phyloP scores from a whole-genome alignment of 2,797 vertebrate genomes.

The Pantherophis alleghaniensis region DNA sequence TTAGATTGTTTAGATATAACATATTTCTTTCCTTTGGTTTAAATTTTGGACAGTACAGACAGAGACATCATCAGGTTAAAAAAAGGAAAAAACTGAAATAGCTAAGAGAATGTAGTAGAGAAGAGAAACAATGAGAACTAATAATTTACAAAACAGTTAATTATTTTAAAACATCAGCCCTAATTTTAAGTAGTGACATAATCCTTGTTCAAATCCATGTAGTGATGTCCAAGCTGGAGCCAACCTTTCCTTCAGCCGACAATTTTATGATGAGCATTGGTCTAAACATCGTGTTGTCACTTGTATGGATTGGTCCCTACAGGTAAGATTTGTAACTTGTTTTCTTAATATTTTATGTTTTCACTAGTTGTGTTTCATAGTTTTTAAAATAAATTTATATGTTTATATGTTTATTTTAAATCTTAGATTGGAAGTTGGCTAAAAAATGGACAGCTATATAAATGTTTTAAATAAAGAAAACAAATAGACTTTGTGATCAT shows the following conservation, averaged over 20 bases:
- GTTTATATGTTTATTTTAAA: neutral
- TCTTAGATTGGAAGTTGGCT: neutral
- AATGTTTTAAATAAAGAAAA: neutral
- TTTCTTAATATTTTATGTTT: neutral
- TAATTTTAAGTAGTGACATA: neutral
- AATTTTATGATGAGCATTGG: conserved; percentile 97
- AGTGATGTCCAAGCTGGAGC: conserved; percentile 86
- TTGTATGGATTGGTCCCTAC: conserved; percentile 95
- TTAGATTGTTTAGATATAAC: neutral
- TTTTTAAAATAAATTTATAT: neutral
- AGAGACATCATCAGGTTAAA: neutral
- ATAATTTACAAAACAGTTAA: conserved; percentile 8
- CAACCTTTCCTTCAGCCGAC: conserved; percentile 88
- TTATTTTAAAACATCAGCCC: neutral
- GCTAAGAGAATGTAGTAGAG: neutral
- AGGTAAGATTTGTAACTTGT: conserved; percentile 75
- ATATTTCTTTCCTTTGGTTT: neutral
- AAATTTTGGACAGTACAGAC: neutral
- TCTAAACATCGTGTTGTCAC: conserved; percentile 96
- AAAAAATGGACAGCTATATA: neutral
- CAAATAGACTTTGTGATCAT: neutral
- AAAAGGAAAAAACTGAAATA: neutral
- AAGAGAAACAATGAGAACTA: neutral
- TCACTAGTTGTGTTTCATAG: neutral
- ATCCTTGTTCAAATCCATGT: conserved; percentile 54